Evolutionary conservation across 2,113 vertebrate species (phyloP).

Genomic region (Chiloscyllium plagiosum): DNA sequence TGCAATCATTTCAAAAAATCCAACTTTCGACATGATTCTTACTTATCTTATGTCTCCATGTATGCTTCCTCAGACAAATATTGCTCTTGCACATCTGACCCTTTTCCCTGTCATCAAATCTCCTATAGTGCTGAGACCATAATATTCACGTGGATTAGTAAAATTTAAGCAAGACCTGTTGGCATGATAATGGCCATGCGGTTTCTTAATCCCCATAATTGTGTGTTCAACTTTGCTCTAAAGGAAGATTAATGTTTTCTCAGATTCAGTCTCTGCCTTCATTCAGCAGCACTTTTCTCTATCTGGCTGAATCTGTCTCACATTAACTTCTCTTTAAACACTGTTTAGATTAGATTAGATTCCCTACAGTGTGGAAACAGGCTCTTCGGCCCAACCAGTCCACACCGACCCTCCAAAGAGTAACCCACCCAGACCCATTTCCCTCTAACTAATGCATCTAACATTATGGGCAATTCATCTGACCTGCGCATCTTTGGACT

Average conservation of each 20-base stretch:
- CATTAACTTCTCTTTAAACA: not conserved
- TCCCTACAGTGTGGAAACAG: no score
- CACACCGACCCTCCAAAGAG: no score
- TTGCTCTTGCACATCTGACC: not conserved
- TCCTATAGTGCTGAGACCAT: not conserved
- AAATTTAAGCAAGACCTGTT: not conserved
- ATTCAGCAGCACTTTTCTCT: not conserved
- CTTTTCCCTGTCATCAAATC: not conserved
- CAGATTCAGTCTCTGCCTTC: not conserved
- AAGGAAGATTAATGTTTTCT: not conserved
- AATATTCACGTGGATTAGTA: not conserved
- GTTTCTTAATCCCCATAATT: not conserved
- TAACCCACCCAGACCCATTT: no score
- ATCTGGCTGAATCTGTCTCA: not conserved
- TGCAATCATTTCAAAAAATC: not conserved
- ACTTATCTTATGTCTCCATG: not conserved
- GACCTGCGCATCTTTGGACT: no score
- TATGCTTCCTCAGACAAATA: not conserved
- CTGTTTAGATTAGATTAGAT: not conserved
- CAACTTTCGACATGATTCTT: not conserved
- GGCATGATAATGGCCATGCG: not conserved
- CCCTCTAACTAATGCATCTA: no score
- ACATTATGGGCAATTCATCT: no score
- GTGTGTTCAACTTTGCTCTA: not conserved
- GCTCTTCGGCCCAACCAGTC: no score